Evolutionary conservation across 1,140 invertebrate genomes (phyloP).

Genomic region (Aphis craccivora): DNA sequence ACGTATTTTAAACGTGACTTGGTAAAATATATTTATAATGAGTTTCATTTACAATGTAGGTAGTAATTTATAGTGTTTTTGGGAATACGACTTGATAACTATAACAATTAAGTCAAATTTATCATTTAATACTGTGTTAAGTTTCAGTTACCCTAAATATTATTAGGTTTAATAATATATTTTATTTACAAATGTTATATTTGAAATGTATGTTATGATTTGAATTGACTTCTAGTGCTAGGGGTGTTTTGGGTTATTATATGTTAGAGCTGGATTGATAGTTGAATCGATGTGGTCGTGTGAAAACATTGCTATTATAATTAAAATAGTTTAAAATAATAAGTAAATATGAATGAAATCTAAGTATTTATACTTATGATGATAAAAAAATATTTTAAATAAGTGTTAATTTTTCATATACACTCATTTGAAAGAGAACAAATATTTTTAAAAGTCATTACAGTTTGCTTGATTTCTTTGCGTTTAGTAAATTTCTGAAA

Average conservation of each 20-base stretch:
- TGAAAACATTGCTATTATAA: not conserved
- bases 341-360: no score
- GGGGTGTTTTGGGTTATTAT: not conserved
- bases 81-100: conserved; percentile 23
- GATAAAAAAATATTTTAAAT: not conserved
- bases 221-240: not conserved
- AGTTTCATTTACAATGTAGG: not conserved
- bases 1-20: conserved; percentile 24
- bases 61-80: conserved; percentile 11
- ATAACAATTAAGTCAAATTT: not conserved
- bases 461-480: not conserved
- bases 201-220: not conserved
- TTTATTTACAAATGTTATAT: not conserved
- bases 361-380: no score
- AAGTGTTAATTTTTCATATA: not conserved
- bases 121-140: not conserved
- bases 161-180: not conserved
- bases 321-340: not conserved
- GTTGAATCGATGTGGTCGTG: not conserved
- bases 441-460: not conserved
- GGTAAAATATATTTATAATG: conserved; percentile 29
- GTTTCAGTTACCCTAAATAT: not conserved
- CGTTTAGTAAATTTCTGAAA: not conserved
- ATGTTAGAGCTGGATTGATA: not conserved
- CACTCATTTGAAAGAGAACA: not conserved